phyloP scores from a whole-genome alignment of 2,797 vertebrate genomes.

The Micropoecilia bifurca region DNA sequence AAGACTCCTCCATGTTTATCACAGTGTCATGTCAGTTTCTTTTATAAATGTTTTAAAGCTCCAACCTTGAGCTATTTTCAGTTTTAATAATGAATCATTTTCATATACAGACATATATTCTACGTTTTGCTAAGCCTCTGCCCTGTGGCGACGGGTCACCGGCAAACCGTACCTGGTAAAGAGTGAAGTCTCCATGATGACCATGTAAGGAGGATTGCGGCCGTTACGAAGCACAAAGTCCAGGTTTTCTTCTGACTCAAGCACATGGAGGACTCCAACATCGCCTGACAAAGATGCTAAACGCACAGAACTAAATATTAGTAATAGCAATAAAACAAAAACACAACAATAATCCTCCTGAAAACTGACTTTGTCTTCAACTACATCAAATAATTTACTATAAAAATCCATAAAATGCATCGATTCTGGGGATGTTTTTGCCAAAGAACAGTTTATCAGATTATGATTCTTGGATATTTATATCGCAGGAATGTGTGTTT shows the following conservation, averaged over 20 bases:
- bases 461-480: neutral
- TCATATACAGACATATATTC: neutral
- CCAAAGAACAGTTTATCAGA: neutral
- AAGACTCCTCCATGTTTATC: too few relatives aligned
- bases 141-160: constrained; percentile 9
- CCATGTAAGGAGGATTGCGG: constrained; percentile 89
- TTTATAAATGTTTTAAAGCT: too few relatives aligned
- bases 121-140: neutral
- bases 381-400: neutral
- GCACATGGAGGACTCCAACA: constrained; percentile 92
- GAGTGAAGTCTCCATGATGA: constrained; percentile 85
- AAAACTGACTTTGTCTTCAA: too few relatives aligned
- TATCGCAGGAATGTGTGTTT: neutral
- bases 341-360: neutral
- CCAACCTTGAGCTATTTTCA: too few relatives aligned
- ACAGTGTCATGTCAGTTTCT: too few relatives aligned
- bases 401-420: neutral
- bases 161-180: constrained; percentile 85
- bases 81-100: neutral
- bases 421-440: neutral
- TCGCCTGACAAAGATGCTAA: constrained; percentile 91
- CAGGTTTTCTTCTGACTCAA: constrained; percentile 87
- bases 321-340: constrained; percentile 2
- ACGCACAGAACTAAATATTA: constrained; percentile 8
- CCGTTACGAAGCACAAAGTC: constrained; percentile 88